phyloP scores from a whole-genome alignment of 2,888 invertebrate species.

The Ormyrus thymus region DNA sequence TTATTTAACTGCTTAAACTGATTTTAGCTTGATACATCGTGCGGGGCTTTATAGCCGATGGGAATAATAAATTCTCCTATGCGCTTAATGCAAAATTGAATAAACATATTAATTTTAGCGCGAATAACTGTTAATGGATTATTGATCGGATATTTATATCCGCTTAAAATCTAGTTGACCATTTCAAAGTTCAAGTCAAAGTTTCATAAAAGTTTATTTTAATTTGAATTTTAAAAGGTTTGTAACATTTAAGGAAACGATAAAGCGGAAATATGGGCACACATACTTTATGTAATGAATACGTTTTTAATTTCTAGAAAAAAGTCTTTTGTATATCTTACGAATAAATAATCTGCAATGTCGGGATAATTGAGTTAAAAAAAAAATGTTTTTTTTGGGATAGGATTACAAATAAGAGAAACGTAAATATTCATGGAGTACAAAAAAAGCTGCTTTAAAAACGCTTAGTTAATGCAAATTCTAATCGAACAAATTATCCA shows the following conservation, averaged over 20 bases:
- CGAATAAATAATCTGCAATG: too few relatives aligned
- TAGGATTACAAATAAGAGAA: too few relatives aligned
- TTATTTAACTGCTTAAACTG: slow-evolving; percentile 2
- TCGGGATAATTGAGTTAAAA: too few relatives aligned
- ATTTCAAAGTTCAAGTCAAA: too few relatives aligned
- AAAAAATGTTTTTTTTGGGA: too few relatives aligned
- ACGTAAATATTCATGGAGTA: neutral
- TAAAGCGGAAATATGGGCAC: too few relatives aligned
- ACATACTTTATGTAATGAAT: too few relatives aligned
- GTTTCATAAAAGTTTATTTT: too few relatives aligned
- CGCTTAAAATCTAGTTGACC: neutral
- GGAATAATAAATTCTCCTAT: slow-evolving; percentile 28
- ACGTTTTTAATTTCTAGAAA: too few relatives aligned
- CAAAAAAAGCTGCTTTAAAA: neutral
- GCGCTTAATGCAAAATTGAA: neutral
- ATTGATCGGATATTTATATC: slow-evolving; percentile 4
- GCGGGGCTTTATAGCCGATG: slow-evolving; percentile 12
- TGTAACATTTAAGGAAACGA: too few relatives aligned
- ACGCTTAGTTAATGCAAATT: neutral
- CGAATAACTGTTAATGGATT: slow-evolving; percentile 10
- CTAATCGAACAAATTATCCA: neutral
- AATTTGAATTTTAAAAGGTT: too few relatives aligned
- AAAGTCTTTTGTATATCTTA: too few relatives aligned
- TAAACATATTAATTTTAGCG: slow-evolving; percentile 31
- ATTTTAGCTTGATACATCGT: slow-evolving; percentile 18